Evolutionary conservation across 1,140 invertebrate genomes (phyloP).

Genomic region (Ceratina japonica): DNA sequence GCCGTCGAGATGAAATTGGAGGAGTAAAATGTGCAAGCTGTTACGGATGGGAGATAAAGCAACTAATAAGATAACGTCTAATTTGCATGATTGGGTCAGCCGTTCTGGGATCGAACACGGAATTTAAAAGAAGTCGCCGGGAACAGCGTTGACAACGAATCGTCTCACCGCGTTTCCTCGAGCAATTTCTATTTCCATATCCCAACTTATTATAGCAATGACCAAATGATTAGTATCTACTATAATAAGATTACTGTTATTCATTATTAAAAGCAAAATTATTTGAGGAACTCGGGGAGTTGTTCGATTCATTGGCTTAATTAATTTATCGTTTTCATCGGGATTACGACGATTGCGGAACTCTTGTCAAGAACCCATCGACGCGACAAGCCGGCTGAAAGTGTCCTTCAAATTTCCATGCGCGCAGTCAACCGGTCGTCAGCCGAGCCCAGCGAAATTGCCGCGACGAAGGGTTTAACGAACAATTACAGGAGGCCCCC

Average conservation of each 20-base stretch:
- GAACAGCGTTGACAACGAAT: slow-evolving; percentile 10
- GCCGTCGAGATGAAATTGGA: slow-evolving; percentile 29
- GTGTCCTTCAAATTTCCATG: slow-evolving; percentile 33
- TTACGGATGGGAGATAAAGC: slow-evolving; percentile 48
- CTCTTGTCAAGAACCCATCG: neutral
- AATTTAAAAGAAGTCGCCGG: slow-evolving; percentile 36
- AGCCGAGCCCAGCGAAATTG: neutral
- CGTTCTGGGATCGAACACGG: slow-evolving; percentile 40
- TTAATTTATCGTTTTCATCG: slow-evolving; percentile 15
- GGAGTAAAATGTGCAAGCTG: slow-evolving; percentile 53
- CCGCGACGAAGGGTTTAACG: slow-evolving; percentile 38
- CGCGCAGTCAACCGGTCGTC: neutral
- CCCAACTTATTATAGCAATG: neutral
- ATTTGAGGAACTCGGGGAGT: no score
- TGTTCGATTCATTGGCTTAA: neutral
- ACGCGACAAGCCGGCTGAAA: neutral
- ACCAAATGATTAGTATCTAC: no score
- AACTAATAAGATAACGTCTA: slow-evolving; percentile 52
- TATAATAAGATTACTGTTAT: no score
- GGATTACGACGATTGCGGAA: neutral
- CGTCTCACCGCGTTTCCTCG: neutral
- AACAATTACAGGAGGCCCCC: slow-evolving; percentile 25
- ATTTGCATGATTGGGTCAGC: slow-evolving; percentile 49
- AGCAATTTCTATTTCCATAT: slow-evolving; percentile 6
- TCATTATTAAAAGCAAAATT: neutral